A percentile compares a stretch with the other conserved stretches of the same genome.
phyloP scores from a whole-genome alignment of 2,113 vertebrate species.

The Heterotilapia buettikoferi region DNA sequence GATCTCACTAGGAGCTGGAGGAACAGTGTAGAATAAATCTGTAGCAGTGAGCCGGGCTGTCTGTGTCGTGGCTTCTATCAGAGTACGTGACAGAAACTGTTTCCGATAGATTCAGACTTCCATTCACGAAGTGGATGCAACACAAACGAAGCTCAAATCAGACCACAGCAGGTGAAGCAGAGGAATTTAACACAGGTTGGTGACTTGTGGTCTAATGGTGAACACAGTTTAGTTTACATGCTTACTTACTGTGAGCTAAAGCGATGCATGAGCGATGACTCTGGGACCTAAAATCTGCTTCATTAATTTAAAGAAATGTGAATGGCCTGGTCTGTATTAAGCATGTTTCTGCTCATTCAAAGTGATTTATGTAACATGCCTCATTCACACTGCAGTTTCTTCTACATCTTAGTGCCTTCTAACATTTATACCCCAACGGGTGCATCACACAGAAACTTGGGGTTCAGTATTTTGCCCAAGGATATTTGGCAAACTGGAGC shows the following conservation, averaged over 20 bases:
- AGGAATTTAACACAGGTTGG: background rate
- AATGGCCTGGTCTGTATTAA: fast-evolving
- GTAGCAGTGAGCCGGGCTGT: no score
- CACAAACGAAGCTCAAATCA: background rate
- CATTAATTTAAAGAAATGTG: background rate
- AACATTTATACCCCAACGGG: background rate
- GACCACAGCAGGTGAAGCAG: background rate
- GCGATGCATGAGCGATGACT: background rate
- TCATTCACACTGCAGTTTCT: background rate
- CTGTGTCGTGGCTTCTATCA: background rate
- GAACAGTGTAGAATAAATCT: background rate
- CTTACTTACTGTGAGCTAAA: background rate
- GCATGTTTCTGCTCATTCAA: background rate
- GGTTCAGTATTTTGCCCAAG: fast-evolving
- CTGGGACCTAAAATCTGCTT: background rate
- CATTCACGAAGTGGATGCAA: background rate
- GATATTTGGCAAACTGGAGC: background rate
- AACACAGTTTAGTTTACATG: background rate
- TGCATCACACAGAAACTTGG: background rate
- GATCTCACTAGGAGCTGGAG: constrained; percentile 6
- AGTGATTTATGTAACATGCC: background rate
- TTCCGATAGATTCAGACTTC: background rate
- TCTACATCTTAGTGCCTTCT: fast-evolving
- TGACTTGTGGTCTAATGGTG: background rate
- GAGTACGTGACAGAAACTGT: background rate